Evolutionary conservation across 2,888 invertebrate species (phyloP).

Genomic region (Drymonia ruficornis): DNA sequence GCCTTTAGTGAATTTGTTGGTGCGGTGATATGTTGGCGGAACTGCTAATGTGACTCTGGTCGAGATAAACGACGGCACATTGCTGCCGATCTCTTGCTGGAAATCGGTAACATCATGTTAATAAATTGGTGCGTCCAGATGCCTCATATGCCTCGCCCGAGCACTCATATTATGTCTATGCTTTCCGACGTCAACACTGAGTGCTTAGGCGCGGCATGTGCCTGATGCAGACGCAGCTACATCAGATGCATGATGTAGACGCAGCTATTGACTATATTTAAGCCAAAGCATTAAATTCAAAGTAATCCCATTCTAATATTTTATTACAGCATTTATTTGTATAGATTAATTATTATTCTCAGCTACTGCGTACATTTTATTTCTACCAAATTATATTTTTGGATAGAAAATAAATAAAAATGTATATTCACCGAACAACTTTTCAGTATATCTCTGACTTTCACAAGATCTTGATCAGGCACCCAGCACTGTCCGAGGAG

Average conservation of each 20-base stretch:
- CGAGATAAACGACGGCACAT: conserved; percentile 94
- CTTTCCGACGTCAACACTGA: no score
- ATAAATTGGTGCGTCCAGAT: no score
- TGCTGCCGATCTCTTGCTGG: conserved; percentile 84
- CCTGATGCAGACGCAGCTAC: no score
- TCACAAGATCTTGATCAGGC: conserved; percentile 86
- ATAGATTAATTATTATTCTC: neutral
- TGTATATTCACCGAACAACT: conserved; percentile 48
- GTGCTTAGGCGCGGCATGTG: no score
- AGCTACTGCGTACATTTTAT: no score
- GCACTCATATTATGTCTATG: no score
- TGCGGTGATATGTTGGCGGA: conserved; percentile 95
- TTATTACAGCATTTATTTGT: neutral
- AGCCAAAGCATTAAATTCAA: no score
- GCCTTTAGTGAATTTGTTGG: conserved; percentile 95
- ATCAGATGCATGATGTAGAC: no score
- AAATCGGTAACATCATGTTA: conserved; percentile 5
- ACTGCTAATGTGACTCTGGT: conserved; percentile 87
- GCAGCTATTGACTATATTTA: no score
- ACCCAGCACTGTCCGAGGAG: conserved; percentile 93
- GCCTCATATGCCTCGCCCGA: no score
- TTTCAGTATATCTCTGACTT: conserved; percentile 79
- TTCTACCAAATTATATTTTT: neutral
- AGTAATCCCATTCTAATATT: no score
- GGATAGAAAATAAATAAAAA: neutral